Base-by-base conservation (phyloP, 2,113 vertebrate species). In the Leptocoma aspasia region DNA sequence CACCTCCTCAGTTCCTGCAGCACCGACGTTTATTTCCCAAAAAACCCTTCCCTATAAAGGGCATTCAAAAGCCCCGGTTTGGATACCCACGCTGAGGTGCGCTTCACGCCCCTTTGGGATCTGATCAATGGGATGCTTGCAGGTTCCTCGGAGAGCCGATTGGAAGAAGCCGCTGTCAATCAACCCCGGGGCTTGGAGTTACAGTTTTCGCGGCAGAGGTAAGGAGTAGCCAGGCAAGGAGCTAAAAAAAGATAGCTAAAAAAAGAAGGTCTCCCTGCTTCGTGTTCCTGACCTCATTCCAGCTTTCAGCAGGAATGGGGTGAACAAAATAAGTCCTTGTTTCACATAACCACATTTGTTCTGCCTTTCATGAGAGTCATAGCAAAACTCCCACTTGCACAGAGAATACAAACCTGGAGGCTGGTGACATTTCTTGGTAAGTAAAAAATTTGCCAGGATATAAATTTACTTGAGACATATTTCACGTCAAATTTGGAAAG, bases 281-380 rank as follows among this genome's bases (percentile, higher is more conserved):
- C 71, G 50, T 28, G 70, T 24, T 60, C 23, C 63, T 86, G 89
- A 63, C 69, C 80, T 65, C 27, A 1, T 83, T 90, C 39, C 49
- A 50, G 45, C 23, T 91, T 85, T 39, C 81, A 92, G 81, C 31
- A 63, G 57, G 47, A 89, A 68, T 5, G 45, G 69, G 63, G 64
- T 5, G 3, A 90, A 70, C 64, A 31, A 91, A 85, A 52, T 42
- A 41, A 90, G 41, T 42, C 52, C 42, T 88, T 85, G 88, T 82
- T 95, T 89, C 92, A 83, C 85, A 77, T 82, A 94, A 96, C 61
- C 53, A 65, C 52, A 52, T 87, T 95, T 89, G 65, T 82, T 94
- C 93, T 88, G 88, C 66, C 68, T 92, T 94, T 86, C 63, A 56
- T 2, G 1, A 70, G 59, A 90, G 52, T 59, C 76, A 64, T 59